Evolutionary conservation across 2,888 invertebrate species (phyloP), one percentile per base, ranked within the genome.

Genomic region (Seladonia tumulorum): DNA sequence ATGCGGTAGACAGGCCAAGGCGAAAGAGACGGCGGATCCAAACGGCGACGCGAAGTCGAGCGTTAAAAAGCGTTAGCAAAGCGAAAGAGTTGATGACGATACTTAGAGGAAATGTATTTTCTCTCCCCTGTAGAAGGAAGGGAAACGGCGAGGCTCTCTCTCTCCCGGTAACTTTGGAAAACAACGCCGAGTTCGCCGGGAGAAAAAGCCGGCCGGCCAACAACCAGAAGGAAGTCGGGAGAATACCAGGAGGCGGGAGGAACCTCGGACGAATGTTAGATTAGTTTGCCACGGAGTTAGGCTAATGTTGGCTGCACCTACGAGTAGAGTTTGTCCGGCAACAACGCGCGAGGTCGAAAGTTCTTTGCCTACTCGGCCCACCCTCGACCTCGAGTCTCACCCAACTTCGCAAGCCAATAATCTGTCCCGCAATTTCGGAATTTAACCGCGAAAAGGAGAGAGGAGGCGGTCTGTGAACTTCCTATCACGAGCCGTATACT

Each of bases 241-340:
- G 75, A 74, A 42, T 53, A 72, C 53, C 77, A 77, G 82, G 63
- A 68, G 80, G 70, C 35, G 68, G 83, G 75, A 35, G 88, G 85
- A 90, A 92, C 91, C 91, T 92, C 90, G 89, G 91, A 93, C 92
- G 92, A 93, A 93, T 94, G 94, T 94, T 94, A 93, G 93, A 94
- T 94, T 94, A 94, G 94, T 94, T 94, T 91, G 93, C 90, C 89
- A 88, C 92, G 88, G 93, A 94, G 94, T 94, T 94, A 92, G 92
- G 91, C 90, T 92, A 94, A 93, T 92, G 93, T 93, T 93, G 92
- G 91, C 91, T 91, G 91, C 93, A 92, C 90, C 92, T 93, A 92
- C 91, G 92, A 91, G 92, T 87, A 90, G 92, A 93, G 93, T 93
- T 93, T 92, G 91, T 92, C 92, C 91, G 87, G 89, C 92, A 92